Conservation (phyloP, 2,113 vertebrate species). For the Thermophis baileyi region DNA sequence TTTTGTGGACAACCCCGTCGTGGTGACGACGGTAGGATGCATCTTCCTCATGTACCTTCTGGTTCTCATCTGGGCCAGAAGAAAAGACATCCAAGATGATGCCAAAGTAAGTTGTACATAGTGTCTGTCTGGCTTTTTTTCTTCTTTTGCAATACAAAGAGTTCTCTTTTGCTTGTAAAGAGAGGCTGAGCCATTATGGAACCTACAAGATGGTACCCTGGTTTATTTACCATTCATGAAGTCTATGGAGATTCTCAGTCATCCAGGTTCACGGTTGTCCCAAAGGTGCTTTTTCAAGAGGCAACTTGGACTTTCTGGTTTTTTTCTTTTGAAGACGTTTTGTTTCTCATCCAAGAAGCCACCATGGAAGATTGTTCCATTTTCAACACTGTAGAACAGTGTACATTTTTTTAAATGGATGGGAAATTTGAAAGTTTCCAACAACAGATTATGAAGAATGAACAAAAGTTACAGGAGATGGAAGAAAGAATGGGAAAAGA, state of each 20-base stretch:
- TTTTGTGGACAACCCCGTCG: conserved; percentile 86
- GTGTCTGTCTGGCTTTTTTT: not conserved
- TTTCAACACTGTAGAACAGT: not conserved
- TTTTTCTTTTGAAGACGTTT: no score
- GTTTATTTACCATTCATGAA: not conserved
- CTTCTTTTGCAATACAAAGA: not conserved
- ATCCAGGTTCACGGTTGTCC: no score
- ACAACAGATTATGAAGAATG: no score
- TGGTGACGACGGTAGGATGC: conserved; percentile 86
- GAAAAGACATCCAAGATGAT: conserved; percentile 86
- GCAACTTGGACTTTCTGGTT: no score
- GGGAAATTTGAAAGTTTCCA: no score
- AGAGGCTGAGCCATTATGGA: no score
- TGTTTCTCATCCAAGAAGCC: no score
- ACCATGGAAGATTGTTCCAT: not conserved
- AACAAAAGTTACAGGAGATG: no score
- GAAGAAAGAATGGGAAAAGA: no score
- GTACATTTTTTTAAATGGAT: not conserved
- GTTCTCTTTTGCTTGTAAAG: not conserved
- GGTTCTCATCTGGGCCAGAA: conserved; percentile 84
- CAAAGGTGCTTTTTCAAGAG: no score
- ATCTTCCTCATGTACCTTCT: conserved; percentile 82
- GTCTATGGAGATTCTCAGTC: no score
- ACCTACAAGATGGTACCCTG: not conserved
- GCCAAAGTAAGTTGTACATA: conserved; percentile 75